Evolutionary conservation across 2,797 vertebrate genomes (phyloP).

Genomic region (Anolis apletophallus): DNA sequence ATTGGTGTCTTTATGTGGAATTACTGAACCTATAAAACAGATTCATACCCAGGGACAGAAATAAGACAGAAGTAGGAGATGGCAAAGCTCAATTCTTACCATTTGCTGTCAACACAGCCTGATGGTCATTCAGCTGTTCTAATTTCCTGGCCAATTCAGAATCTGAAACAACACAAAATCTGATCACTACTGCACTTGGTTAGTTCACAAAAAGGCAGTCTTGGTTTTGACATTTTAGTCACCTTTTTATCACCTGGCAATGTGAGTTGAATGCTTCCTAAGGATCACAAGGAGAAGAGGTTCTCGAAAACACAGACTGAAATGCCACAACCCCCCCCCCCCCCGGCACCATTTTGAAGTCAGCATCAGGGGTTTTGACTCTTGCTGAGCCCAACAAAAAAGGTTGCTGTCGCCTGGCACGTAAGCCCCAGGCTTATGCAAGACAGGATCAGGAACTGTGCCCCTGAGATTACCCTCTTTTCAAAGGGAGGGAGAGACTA

Average conservation of each 20-base stretch:
- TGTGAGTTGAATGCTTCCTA: neutral
- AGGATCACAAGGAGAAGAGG: neutral
- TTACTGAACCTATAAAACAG: neutral
- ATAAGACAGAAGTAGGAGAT: neutral
- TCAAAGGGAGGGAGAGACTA: neutral
- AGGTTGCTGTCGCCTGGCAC: neutral
- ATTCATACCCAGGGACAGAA: neutral
- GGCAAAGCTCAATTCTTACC: slow-evolving; percentile 11
- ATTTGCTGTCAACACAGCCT: neutral
- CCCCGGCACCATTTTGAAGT: too few relatives aligned
- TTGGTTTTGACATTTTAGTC: neutral
- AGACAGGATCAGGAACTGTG: neutral
- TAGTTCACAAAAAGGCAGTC: neutral
- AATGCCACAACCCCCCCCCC: too few relatives aligned
- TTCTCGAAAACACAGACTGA: neutral
- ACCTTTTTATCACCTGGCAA: neutral
- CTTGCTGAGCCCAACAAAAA: neutral
- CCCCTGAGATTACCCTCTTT: neutral
- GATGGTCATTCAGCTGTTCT: neutral
- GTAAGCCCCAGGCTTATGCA: neutral
- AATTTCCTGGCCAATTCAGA: slow-evolving; percentile 11
- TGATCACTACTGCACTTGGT: neutral
- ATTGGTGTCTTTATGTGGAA: neutral
- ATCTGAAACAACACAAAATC: slow-evolving; percentile 26
- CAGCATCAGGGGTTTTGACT: neutral